A percentile compares a stretch with the other conserved stretches of the same genome.
Evolutionary conservation across 2,797 vertebrate genomes (phyloP).

Genomic region (Sebastolobus alascanus): DNA sequence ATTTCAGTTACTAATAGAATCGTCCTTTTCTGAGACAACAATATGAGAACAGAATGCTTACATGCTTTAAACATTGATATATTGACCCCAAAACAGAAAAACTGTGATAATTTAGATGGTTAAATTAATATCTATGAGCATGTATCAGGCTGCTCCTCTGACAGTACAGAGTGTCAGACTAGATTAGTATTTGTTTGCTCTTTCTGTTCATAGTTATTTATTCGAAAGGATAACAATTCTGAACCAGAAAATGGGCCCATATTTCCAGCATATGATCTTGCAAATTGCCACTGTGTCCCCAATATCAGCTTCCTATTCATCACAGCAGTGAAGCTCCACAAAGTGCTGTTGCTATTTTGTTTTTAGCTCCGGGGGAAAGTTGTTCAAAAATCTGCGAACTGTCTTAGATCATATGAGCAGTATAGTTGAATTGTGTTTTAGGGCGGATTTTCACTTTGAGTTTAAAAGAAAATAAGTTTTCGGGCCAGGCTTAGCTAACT

Average conservation of each 20-base stretch:
- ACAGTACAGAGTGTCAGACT: not conserved
- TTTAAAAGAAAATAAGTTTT: conserved; percentile 43
- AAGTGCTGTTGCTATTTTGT: conserved; percentile 43
- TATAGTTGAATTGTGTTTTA: conserved; percentile 60
- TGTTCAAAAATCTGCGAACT: conserved; percentile 48
- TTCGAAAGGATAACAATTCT: conserved; percentile 7
- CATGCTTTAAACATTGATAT: not conserved
- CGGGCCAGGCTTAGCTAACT: conserved; percentile 71
- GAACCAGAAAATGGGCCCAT: conserved; percentile 13
- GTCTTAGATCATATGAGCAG: conserved; percentile 57
- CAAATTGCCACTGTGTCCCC: conserved; percentile 31
- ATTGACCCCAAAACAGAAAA: not conserved
- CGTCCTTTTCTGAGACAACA: not conserved
- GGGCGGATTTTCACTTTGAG: conserved; percentile 52
- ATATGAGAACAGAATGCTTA: not conserved
- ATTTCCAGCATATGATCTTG: conserved; percentile 38
- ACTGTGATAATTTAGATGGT: not conserved
- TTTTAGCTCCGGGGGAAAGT: conserved; percentile 41
- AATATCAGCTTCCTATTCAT: conserved; percentile 37
- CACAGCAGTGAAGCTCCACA: conserved; percentile 23
- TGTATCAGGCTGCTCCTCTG: not conserved
- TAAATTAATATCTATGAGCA: not conserved
- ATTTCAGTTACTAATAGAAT: not conserved
- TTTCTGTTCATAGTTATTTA: conserved; percentile 27
- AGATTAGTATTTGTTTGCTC: conserved; percentile 27